phyloP scores from a whole-genome alignment of 2,888 invertebrate species.

The Cryptus viduatorius region DNA sequence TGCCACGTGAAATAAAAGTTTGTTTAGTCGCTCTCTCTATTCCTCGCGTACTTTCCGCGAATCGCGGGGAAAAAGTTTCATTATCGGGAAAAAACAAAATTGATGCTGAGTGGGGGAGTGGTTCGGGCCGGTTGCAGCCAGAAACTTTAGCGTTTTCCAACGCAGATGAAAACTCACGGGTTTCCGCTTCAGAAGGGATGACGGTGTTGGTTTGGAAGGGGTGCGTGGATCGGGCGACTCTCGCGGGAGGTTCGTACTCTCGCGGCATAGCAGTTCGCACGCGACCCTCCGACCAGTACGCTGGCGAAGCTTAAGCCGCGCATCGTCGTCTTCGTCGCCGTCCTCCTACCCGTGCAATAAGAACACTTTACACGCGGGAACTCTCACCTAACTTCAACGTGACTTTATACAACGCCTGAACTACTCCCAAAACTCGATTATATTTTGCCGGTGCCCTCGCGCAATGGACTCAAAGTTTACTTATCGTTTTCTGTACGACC shows the following conservation, averaged over 20 bases:
- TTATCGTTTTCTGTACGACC: constrained; percentile 4
- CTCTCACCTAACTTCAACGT: constrained; percentile 24
- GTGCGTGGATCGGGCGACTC: constrained; percentile 57
- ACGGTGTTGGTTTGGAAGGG: constrained; percentile 50
- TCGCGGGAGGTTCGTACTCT: constrained; percentile 53
- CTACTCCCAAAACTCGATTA: constrained; percentile 41
- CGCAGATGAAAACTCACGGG: constrained; percentile 32
- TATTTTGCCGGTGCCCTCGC: constrained; percentile 3
- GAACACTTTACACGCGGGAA: constrained; percentile 17
- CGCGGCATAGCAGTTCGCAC: constrained; percentile 66
- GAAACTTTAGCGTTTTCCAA: constrained; percentile 30
- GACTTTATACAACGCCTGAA: background rate
- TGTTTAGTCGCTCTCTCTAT: background rate
- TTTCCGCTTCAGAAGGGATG: constrained; percentile 55
- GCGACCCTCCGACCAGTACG: constrained; percentile 65
- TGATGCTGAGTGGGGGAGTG: constrained; percentile 11
- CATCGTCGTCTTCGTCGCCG: background rate
- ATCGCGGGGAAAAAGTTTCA: constrained; percentile 42
- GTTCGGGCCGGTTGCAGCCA: constrained; percentile 34
- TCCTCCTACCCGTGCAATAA: background rate
- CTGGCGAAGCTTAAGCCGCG: background rate
- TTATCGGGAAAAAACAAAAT: constrained; percentile 50
- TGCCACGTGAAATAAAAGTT: constrained; percentile 32
- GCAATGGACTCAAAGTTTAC: constrained; percentile 12
- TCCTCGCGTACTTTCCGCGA: background rate